Evolutionary conservation across 1,140 invertebrate species (phyloP), one percentile per base, ranked within the genome.

Genomic region (Phymorhynchus buccinoides): DNA sequence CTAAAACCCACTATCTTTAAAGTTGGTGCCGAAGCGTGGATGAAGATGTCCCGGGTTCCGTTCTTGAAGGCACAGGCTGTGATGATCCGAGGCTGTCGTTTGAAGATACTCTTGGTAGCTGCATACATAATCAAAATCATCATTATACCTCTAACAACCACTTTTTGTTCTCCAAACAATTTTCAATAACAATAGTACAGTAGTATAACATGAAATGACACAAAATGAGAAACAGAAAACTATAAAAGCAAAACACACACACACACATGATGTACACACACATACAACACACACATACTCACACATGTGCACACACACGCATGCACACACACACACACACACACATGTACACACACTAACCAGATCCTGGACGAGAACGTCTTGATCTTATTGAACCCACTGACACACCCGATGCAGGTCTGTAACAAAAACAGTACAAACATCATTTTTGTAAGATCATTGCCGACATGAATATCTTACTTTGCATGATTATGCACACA

Each of bases 51-150:
- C 71, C 91, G 84, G 22, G 83, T 86, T 39, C 93, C 93, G 90
- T 93, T 93, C 79, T 90, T 91, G 79, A 88, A 93, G 37, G 91
- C 93, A 75, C 87, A 89, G 0, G 90, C 91, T 84, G 90, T 87
- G 42, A 93, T 91, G 16, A 88, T 91, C 37, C 89, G 86, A 6
- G 92, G 91, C 83, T 91, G 90, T 81, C 88, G 87, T 62, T 86
- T 90, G 83, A 91, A 93, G 84, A 92, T 85, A 37, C 90, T 86
- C 77, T 88, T 91, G 16, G 87, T 84, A 22, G 87, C 89, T 90
- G 86, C 42, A 86, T 2, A 78, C 37, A 42, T 78, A 9, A 73
- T 14, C n/a, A 1, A 27, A 6, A 62, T 62, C 0, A 73, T 37
- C 18, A 42, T 32, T 35, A 39, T 39, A 37, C 7, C 48, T 52